phyloP scores from a whole-genome alignment of 1,140 invertebrate species.

The Drosophila sproati region DNA sequence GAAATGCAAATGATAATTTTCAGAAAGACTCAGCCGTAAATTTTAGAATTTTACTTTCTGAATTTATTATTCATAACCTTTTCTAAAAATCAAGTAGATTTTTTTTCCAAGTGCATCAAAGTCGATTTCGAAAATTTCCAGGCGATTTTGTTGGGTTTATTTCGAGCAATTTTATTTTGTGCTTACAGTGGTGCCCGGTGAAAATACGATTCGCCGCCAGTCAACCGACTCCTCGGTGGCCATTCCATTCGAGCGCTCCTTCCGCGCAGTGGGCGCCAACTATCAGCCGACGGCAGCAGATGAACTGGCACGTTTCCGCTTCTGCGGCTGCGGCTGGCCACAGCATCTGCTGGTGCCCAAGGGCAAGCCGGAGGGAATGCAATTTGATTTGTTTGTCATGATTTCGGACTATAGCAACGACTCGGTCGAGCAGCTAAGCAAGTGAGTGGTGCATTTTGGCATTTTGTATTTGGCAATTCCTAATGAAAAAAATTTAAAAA shows the following conservation, averaged over 20 bases:
- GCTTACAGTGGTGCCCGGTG: conserved; percentile 85
- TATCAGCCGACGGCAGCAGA: conserved; percentile 69
- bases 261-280: conserved; percentile 86
- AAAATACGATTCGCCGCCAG: conserved; percentile 86
- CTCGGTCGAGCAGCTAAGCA: conserved; percentile 87
- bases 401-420: conserved; percentile 85
- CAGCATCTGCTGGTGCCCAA: conserved; percentile 86
- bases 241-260: conserved; percentile 88
- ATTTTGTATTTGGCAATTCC: neutral
- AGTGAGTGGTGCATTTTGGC: conserved; percentile 40
- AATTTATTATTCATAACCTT: no score
- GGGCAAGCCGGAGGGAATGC: conserved; percentile 83
- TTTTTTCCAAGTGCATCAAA: no score
- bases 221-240: conserved; percentile 88
- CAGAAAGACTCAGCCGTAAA: no score
- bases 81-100: no score
- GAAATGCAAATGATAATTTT: no score
- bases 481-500: conserved; percentile 7
- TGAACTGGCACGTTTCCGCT: conserved; percentile 84
- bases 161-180: neutral
- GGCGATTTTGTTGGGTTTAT: neutral
- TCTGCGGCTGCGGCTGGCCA: conserved; percentile 87
- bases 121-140: no score
- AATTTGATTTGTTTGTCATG: conserved; percentile 85
- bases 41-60: no score